Evolutionary conservation across 2,888 invertebrate genomes (phyloP).

Genomic region (Philopedon plagiatum): DNA sequence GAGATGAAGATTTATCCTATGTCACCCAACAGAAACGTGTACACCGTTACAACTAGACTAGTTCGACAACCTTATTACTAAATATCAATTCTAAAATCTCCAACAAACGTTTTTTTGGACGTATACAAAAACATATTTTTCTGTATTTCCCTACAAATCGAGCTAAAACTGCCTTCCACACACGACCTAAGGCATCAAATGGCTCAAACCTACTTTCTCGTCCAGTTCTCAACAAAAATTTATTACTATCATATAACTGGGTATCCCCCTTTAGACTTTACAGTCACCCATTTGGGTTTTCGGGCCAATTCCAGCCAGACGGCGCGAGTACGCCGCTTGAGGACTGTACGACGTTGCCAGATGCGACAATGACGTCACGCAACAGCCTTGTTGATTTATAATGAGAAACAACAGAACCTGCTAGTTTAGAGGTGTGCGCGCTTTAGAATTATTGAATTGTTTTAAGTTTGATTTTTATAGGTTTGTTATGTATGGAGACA

Average conservation of each 20-base stretch:
- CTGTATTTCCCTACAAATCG: neutral
- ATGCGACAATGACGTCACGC: constrained; percentile 33
- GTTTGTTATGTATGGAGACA: too few species aligned
- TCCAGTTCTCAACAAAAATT: constrained; percentile 63
- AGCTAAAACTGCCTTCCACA: constrained; percentile 44
- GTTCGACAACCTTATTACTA: too few species aligned
- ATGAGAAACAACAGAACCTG: constrained; percentile 68
- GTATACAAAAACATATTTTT: neutral
- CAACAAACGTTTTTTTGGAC: constrained; percentile 12
- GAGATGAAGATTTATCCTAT: too few species aligned
- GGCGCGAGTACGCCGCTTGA: constrained; percentile 50
- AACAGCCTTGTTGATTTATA: constrained; percentile 68
- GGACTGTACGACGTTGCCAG: constrained; percentile 63
- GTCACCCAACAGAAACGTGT: too few species aligned
- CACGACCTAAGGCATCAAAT: constrained; percentile 29
- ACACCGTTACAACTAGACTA: too few species aligned
- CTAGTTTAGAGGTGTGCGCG: constrained; percentile 32
- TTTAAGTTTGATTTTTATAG: neutral
- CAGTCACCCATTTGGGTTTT: constrained; percentile 53
- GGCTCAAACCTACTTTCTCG: constrained; percentile 58
- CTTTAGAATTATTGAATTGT: constrained; percentile 26
- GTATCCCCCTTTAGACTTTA: constrained; percentile 62
- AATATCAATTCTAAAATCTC: neutral
- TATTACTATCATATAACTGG: constrained; percentile 66
- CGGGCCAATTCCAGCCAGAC: constrained; percentile 47